Conservation (phyloP, 1,140 invertebrate species). For the Capitella teleta region DNA sequence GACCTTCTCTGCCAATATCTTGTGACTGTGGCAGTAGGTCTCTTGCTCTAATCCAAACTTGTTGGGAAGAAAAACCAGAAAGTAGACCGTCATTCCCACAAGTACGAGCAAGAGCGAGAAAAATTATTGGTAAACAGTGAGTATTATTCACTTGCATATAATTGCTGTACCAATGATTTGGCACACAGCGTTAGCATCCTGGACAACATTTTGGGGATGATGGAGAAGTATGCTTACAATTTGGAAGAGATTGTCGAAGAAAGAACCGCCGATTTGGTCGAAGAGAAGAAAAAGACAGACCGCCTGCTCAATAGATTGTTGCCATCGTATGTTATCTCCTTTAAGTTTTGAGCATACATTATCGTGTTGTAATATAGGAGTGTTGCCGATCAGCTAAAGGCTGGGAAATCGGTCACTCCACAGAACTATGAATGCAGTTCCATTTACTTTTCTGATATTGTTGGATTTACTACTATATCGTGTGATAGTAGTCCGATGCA, state of each 20-base stretch:
- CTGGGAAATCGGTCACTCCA: constrained; percentile 71
- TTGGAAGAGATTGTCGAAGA: constrained; percentile 75
- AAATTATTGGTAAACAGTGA: constrained; percentile 9
- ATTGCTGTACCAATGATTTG: constrained; percentile 8
- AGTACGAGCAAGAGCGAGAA: not conserved
- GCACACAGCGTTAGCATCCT: constrained; percentile 55
- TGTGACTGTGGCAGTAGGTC: constrained; percentile 1
- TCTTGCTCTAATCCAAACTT: constrained; percentile 13
- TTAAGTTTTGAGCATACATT: too few species aligned
- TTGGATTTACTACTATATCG: constrained; percentile 89
- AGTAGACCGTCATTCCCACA: not conserved
- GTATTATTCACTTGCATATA: constrained; percentile 1
- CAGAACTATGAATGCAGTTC: constrained; percentile 80
- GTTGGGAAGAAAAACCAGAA: constrained; percentile 9
- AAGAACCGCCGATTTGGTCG: constrained; percentile 70
- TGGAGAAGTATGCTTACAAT: constrained; percentile 85
- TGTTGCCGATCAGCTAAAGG: constrained; percentile 78
- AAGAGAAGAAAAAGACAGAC: constrained; percentile 83
- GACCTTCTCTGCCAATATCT: constrained; percentile 5
- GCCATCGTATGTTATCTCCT: constrained; percentile 58
- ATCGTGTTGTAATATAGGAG: too few species aligned
- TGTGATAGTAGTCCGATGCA: constrained; percentile 48
- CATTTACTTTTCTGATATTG: constrained; percentile 88
- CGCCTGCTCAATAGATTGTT: constrained; percentile 76
- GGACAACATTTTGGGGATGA: constrained; percentile 85